These are phyloP conservation scores for Cenopis cana DNA, from an alignment of 2,888 invertebrate genomes.

Conservation along the genomic window DNA sequence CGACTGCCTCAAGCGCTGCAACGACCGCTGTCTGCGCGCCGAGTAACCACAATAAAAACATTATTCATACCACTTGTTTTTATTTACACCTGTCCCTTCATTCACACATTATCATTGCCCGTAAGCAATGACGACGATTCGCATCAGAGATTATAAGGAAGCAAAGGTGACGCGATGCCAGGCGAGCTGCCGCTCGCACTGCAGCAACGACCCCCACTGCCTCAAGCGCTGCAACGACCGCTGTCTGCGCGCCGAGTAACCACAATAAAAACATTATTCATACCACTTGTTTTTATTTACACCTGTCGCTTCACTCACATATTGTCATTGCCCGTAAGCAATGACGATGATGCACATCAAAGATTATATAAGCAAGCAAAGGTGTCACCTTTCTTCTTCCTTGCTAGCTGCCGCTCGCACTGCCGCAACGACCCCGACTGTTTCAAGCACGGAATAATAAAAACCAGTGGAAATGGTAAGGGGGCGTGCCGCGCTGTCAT, in stretches of 20 bases:
- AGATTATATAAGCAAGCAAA: no score
- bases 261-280: constrained; percentile 42
- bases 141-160: no score
- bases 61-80: not conserved
- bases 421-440: constrained; percentile 79
- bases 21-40: constrained; percentile 69
- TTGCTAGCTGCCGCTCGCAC: constrained; percentile 76
- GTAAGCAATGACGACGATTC: no score
- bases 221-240: constrained; percentile 77
- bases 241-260: constrained; percentile 61
- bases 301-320: no score
- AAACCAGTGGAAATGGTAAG: no score
- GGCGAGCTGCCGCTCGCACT: constrained; percentile 76
- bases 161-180: constrained; percentile 73
- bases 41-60: constrained; percentile 49
- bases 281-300: not conserved
- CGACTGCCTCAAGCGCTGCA: constrained; percentile 77
- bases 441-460: constrained; percentile 73
- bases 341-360: no score
- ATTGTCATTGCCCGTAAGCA: no score
- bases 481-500: no score
- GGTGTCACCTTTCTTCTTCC: constrained; percentile 74
- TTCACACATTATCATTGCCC: no score
- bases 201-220: constrained; percentile 77
- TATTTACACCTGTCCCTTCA: not conserved